Evolutionary conservation across 2,113 vertebrate species (phyloP).

Genomic region (Misgurnus mizolepis): DNA sequence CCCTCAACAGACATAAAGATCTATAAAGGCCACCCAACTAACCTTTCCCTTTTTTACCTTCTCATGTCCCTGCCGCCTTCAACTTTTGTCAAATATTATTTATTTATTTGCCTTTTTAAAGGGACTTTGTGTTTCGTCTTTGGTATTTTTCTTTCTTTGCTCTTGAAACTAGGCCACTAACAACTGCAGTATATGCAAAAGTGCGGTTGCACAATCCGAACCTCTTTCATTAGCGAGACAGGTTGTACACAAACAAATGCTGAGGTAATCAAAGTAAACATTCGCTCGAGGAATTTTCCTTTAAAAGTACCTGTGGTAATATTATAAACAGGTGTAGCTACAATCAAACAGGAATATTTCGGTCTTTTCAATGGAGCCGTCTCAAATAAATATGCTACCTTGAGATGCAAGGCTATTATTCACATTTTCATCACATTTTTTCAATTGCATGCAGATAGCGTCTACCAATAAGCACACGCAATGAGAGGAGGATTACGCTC

Average conservation of each 20-base stretch:
- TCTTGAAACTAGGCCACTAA: constrained; percentile 8
- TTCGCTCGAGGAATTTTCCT: not conserved
- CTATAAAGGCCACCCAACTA: constrained; percentile 72
- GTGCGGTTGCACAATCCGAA: constrained; percentile 1
- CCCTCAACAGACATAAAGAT: constrained; percentile 65
- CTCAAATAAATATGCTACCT: constrained; percentile 15
- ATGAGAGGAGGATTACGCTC: constrained; percentile 34
- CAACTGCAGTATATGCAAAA: not conserved
- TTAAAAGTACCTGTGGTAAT: constrained; percentile 17
- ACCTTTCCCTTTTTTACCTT: constrained; percentile 66
- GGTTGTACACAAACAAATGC: constrained; percentile 15
- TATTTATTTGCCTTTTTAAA: constrained; percentile 21
- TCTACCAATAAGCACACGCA: constrained; percentile 18
- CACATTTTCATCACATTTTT: constrained; percentile 43
- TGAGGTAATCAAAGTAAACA: constrained; percentile 23
- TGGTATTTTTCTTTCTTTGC: constrained; percentile 24
- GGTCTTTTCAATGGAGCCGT: constrained; percentile 9
- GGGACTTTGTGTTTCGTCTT: not conserved
- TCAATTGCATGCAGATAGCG: constrained; percentile 26
- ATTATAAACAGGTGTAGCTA: not conserved
- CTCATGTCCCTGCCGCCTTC: constrained; percentile 41
- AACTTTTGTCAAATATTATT: constrained; percentile 32
- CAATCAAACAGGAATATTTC: constrained; percentile 20
- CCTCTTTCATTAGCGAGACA: constrained; percentile 19
- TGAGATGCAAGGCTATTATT: constrained; percentile 22